Base-by-base conservation (phyloP, 1,140 invertebrate species). In the Hycleus phaleratus region DNA sequence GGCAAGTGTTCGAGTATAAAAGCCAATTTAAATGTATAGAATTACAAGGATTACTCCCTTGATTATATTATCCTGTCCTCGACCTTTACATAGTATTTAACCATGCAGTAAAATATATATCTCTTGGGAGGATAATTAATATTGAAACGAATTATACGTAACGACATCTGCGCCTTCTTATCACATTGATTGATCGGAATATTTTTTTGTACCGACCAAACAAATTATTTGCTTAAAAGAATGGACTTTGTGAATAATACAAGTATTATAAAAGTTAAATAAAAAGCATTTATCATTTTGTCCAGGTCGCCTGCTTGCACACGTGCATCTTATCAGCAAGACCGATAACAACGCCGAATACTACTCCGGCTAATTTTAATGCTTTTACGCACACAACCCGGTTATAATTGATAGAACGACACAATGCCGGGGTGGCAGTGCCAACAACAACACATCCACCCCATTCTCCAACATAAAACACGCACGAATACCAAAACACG, bases 1-100 rank as follows among this genome's bases (percentile, higher is more conserved):
- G 49, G 56, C 56, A 57, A 51, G 49, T 49, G 50, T 56, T 51
- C 59, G 46, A 46, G 38, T 55, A 49, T 68, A 65, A 68, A 58
- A 67, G 60, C 67, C 67, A 68, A 68, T 68, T 68, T 68, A 68
- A 68, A 68, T 68, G 67, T 68, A 68, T 68, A 66, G 65, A 68
- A 68, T 68, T 68, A 68, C 62, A 57, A 52, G 59, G 62, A 68
- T 68, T 62, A 63, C 64, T 62, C 67, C 63, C 61, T 62, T 62
- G 62, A 66, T 68, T 68, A 59, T 51, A 61, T 66, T 65, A 67
- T 62, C 53, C 56, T 62, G 61, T 65, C 57, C 49, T 51, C 65
- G 60, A 65, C 65, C 65, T 63, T 67, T 67, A 60, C 53, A 51
- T 52, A 32, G 50, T 45, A 62, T 60, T 65, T 63, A 64, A 61